Evolutionary conservation across 1,140 invertebrate species (phyloP).

Genomic region (Holotrichia oblita): DNA sequence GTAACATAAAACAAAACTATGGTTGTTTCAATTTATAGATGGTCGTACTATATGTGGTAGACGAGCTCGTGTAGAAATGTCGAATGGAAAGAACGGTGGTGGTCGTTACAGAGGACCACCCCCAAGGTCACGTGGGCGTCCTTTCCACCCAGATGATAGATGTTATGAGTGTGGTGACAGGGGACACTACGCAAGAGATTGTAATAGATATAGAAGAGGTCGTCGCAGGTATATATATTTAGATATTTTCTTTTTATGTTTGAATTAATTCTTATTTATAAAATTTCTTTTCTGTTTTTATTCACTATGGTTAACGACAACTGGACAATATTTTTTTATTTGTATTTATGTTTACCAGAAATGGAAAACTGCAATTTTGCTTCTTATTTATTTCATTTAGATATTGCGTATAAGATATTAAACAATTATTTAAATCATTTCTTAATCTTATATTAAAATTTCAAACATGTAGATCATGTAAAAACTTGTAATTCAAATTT

Average conservation of each 20-base stretch:
- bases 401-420: too few relatives aligned
- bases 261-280: slow-evolving; percentile 11
- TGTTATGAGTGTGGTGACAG: slow-evolving; percentile 93
- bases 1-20: not conserved
- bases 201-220: slow-evolving; percentile 71
- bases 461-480: too few relatives aligned
- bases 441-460: too few relatives aligned
- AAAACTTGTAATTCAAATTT: too few relatives aligned
- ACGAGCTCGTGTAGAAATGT: slow-evolving; percentile 90
- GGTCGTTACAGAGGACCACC: slow-evolving; percentile 65
- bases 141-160: slow-evolving; percentile 83
- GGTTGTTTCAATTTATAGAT: slow-evolving; percentile 61
- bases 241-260: not conserved
- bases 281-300: slow-evolving; percentile 18
- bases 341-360: not conserved
- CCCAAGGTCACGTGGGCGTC: slow-evolving; percentile 66
- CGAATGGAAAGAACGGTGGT: slow-evolving; percentile 82
- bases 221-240: slow-evolving; percentile 54
- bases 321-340: slow-evolving; percentile 34
- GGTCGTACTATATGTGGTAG: slow-evolving; percentile 87
- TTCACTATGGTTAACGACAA: slow-evolving; percentile 17
- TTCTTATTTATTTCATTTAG: too few relatives aligned
- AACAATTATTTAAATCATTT: too few relatives aligned
- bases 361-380: too few relatives aligned
- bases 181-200: slow-evolving; percentile 92